phyloP scores from a whole-genome alignment of 2,113 vertebrate genomes.

The Agelaius phoeniceus region DNA sequence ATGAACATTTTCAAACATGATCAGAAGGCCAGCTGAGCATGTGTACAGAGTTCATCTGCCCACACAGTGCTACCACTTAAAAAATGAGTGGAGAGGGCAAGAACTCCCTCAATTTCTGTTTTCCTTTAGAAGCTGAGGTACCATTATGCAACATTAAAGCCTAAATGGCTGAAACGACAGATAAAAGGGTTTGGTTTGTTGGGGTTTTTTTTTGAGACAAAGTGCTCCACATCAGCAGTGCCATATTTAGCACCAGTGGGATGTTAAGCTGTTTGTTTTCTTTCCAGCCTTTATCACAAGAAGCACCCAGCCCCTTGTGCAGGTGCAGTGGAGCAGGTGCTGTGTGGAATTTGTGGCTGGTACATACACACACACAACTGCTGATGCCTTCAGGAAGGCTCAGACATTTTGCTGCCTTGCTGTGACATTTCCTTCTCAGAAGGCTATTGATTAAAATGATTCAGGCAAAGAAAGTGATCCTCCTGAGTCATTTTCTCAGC shows the following conservation, averaged over 20 bases:
- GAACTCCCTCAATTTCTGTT: background rate
- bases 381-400: conserved; percentile 12
- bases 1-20: background rate
- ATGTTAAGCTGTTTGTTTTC: background rate
- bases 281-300: background rate
- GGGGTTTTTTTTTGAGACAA: background rate
- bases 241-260: background rate
- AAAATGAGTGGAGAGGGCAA: background rate
- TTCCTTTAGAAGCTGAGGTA: background rate
- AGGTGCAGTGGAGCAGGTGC: background rate
- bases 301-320: background rate
- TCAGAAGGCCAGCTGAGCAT: background rate
- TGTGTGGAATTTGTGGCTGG: background rate
- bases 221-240: background rate
- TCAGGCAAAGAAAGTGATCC: conserved; percentile 51
- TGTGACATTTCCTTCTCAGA: conserved; percentile 49
- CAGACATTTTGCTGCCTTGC: conserved; percentile 35
- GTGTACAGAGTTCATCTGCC: background rate
- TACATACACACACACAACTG: fast-evolving
- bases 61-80: background rate
- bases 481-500: conserved; percentile 59
- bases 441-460: conserved; percentile 64
- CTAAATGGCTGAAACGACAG: background rate
- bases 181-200: background rate
- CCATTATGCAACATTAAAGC: background rate